Evolutionary conservation across 2,888 invertebrate species (phyloP).

Genomic region (Cataglyphis rosenhaueri): DNA sequence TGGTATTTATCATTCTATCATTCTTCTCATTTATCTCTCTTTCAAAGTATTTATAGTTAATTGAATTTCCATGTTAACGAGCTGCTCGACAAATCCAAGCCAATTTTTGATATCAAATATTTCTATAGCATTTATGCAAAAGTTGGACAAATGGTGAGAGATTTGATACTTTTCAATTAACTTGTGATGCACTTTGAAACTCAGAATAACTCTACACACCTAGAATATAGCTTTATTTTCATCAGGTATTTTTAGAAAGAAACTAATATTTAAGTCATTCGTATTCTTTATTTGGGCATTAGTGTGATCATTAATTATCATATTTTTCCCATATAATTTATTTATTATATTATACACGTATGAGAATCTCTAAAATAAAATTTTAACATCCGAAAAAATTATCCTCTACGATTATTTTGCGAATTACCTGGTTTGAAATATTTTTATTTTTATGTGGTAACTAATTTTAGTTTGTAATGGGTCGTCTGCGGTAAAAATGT

Average conservation of each 20-base stretch:
- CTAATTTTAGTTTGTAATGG: background rate
- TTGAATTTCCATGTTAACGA: slow-evolving; percentile 78
- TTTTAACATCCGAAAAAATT: background rate
- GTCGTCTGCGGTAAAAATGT: background rate
- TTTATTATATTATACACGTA: background rate
- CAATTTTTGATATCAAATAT: slow-evolving; percentile 67
- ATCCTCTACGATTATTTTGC: background rate
- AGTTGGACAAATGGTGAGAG: background rate
- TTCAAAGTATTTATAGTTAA: slow-evolving; percentile 65
- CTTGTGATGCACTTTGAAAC: background rate
- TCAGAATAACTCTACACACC: background rate
- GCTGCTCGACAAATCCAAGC: slow-evolving; percentile 71
- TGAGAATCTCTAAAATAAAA: background rate
- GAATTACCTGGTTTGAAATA: background rate
- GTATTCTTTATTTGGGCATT: too few relatives aligned
- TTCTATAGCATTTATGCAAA: slow-evolving; percentile 20
- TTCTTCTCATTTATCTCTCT: too few relatives aligned
- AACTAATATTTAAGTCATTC: too few relatives aligned
- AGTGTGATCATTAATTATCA: too few relatives aligned
- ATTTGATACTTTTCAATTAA: slow-evolving; percentile 26
- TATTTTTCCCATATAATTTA: background rate
- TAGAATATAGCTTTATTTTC: background rate
- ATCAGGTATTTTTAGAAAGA: background rate
- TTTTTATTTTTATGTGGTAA: background rate
- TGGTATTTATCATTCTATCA: slow-evolving; percentile 74